A percentile compares a stretch with the other conserved stretches of the same genome.
These are phyloP conservation scores for Poeciliopsis turneri DNA, from an alignment of 2,797 vertebrate genomes.

Conservation along the genomic window DNA sequence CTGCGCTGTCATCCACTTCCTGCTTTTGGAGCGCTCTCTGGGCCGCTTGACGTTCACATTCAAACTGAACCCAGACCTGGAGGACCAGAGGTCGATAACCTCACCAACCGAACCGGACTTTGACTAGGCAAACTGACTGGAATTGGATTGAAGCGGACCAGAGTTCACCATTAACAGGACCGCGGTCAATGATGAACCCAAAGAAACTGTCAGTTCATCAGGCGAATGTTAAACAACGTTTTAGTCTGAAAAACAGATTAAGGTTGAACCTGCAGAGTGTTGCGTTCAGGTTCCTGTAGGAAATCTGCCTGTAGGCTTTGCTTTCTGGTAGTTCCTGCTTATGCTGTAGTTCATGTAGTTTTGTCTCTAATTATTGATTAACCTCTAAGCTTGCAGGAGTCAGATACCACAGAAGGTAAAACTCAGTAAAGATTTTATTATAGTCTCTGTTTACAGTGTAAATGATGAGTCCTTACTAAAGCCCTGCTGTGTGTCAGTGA, in stretches of 20 bases:
- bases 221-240: not conserved
- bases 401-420: slow-evolving; percentile 50
- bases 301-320: not conserved
- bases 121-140: too few species aligned
- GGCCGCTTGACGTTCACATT: too few species aligned
- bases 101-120: too few species aligned
- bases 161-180: too few species aligned
- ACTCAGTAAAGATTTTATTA: not conserved
- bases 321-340: slow-evolving; percentile 29
- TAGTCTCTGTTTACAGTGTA: not conserved
- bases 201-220: not conserved
- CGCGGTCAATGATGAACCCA: too few species aligned
- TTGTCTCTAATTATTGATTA: slow-evolving; percentile 8
- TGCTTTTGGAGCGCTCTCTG: too few species aligned
- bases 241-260: too few species aligned
- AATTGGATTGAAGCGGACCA: too few species aligned
- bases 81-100: too few species aligned
- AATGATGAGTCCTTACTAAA: not conserved
- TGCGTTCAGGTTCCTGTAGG: not conserved
- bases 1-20: too few species aligned
- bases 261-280: not conserved
- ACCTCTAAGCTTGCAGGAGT: slow-evolving; percentile 46
- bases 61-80: too few species aligned
- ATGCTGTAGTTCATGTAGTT: slow-evolving; percentile 8
- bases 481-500: slow-evolving; percentile 16